phyloP scores from a whole-genome alignment of 2,888 invertebrate genomes.

The Orchesellides sinensis region DNA sequence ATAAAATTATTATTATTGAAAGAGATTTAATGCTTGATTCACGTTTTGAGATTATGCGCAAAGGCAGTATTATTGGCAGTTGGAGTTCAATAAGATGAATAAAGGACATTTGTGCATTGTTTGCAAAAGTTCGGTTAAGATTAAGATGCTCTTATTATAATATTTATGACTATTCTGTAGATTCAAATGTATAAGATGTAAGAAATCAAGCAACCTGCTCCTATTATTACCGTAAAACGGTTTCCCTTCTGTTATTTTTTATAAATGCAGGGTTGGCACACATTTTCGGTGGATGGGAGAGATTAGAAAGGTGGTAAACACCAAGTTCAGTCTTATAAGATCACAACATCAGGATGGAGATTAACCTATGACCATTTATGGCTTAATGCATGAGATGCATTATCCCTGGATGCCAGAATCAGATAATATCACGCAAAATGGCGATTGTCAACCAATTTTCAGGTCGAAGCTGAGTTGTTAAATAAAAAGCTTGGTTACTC shows the following conservation, averaged over 20 bases:
- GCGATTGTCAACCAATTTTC: constrained; percentile 51
- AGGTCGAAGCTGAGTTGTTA: constrained; percentile 45
- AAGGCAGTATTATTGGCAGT: neutral
- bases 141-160: no score
- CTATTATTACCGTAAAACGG: no score
- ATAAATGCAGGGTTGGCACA: constrained; percentile 17
- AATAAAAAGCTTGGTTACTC: no score
- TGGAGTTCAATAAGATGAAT: constrained; percentile 19
- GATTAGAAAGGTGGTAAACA: constrained; percentile 17
- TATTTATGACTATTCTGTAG: no score
- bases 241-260: neutral
- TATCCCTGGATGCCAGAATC: constrained; percentile 30
- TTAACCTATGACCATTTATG: constrained; percentile 36
- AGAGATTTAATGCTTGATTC: constrained; percentile 37
- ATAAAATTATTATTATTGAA: constrained; percentile 23
- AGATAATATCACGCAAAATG: constrained; percentile 49
- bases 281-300: constrained; percentile 39
- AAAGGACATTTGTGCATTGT: constrained; percentile 22
- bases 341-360: constrained; percentile 3
- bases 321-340: neutral
- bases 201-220: no score
- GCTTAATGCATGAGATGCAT: constrained; percentile 23
- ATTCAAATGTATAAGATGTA: no score
- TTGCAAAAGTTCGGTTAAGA: neutral
- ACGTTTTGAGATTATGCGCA: constrained; percentile 15